These are phyloP conservation scores for Catagonus wagneri DNA, from an alignment of 2,113 vertebrate species.

Conservation along the genomic window DNA sequence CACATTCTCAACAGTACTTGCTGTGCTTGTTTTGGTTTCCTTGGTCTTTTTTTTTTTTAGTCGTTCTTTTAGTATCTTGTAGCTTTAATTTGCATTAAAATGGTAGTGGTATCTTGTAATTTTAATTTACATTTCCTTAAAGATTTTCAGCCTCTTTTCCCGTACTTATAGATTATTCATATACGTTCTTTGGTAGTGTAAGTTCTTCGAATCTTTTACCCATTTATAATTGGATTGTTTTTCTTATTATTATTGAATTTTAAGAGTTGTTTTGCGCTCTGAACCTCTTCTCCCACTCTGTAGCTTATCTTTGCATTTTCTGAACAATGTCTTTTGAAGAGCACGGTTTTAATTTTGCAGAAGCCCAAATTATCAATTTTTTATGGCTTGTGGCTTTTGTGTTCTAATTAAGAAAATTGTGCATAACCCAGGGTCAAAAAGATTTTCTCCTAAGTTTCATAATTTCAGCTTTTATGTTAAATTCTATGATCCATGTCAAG, in stretches of 20 bases:
- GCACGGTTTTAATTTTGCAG: background rate
- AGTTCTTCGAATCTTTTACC: background rate
- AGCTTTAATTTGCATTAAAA: background rate
- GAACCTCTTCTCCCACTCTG: background rate
- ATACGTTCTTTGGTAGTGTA: conserved; percentile 12
- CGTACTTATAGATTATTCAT: conserved; percentile 25
- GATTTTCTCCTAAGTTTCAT: background rate
- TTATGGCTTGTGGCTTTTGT: background rate
- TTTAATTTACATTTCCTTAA: conserved; percentile 35
- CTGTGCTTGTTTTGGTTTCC: background rate
- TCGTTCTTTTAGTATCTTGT: background rate
- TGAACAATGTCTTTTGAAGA: conserved; percentile 19
- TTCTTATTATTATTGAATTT: background rate
- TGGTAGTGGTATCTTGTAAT: background rate
- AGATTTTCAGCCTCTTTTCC: background rate
- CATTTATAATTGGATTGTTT: background rate
- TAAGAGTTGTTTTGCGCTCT: conserved; percentile 11
- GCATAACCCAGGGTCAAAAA: background rate
- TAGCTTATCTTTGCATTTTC: background rate
- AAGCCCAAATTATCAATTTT: conserved; percentile 13
- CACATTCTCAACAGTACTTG: background rate
- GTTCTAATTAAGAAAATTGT: conserved; percentile 39
- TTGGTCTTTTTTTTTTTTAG: background rate
- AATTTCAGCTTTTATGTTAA: conserved; percentile 36
- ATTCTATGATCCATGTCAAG: background rate